Evolutionary conservation across 2,888 invertebrate species (phyloP), one percentile per base, ranked within the genome.

Genomic region (Netelia inedita): DNA sequence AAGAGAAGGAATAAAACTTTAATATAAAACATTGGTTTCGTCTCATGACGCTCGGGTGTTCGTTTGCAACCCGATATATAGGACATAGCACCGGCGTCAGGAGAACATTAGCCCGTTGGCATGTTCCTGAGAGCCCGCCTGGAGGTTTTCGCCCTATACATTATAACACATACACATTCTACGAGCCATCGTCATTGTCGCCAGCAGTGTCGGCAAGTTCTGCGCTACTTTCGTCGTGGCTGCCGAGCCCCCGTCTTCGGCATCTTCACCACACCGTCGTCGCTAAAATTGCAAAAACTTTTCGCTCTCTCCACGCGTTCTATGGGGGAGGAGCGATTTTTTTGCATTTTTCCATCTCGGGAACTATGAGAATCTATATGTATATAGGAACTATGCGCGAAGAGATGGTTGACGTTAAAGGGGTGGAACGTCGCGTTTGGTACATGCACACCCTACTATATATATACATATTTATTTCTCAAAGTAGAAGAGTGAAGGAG

Each of bases 201-300:
- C 79, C 71, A 68, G 59, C 63, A 72, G 82, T 59, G 79, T 75
- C 71, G 72, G 75, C 79, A 80, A 83, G 79, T 83, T 79, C 75
- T 71, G 43, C 57, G 69, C 74, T 79, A 46, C 63, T 79, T 79
- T 61, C 71, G 50, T 59, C 28, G 41, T 53, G 57, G 75, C 55
- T 55, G 16, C 23, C 11, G 16, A 53, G 23, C 35, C 28, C 16
- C 19, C 59, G 11, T 3, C 16, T 23, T 46, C 41, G 19, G 41
- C 55, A 43, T 66, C 21, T 35, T 19, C 57, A 21, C 46, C 59
- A 55, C 41, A 53, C 69, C 59, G 65, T 53, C 75, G 69, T 71
- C 79, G 79, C 80, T 84, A 80, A 84, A 84, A 84, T 84, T 84
- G 83, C 83, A 72, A 84, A 84, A 84, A 80, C 83, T 84, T 84